Conservation (phyloP, 2,113 vertebrate species). For the Athene noctua region DNA sequence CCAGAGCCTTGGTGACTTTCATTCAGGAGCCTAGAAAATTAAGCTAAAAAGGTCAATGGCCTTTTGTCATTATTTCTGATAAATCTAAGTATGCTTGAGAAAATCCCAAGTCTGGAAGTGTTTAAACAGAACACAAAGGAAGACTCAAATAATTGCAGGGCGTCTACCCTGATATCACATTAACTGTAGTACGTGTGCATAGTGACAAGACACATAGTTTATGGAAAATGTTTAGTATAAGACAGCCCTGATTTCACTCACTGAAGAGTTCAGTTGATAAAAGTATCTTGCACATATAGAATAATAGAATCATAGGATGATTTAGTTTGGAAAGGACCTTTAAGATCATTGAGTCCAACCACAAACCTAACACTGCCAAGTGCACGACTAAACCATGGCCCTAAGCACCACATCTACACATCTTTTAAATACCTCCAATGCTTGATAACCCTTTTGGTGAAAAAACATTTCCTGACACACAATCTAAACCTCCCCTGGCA, state of each 20-base stretch:
- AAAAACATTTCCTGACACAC: no score
- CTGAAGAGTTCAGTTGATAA: neutral
- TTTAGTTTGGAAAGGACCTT: neutral
- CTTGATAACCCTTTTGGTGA: no score
- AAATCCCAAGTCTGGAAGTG: neutral
- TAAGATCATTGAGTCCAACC: no score
- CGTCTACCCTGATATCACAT: neutral
- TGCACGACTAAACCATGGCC: no score
- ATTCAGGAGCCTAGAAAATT: neutral
- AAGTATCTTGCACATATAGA: neutral
- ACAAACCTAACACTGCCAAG: no score
- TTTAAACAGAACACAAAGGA: neutral
- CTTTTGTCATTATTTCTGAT: neutral
- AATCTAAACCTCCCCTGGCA: no score
- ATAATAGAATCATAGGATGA: neutral
- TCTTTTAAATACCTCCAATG: no score
- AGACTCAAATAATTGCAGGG: neutral
- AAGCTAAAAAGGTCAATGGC: neutral
- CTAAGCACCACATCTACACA: no score
- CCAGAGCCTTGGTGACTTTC: neutral
- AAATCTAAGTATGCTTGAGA: neutral
- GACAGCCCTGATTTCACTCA: neutral
- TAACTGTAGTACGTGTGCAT: neutral
- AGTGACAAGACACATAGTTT: neutral
- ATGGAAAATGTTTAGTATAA: neutral